Conservation (phyloP, 2,888 invertebrate genomes). For the Troides oblongomaculatus region DNA sequence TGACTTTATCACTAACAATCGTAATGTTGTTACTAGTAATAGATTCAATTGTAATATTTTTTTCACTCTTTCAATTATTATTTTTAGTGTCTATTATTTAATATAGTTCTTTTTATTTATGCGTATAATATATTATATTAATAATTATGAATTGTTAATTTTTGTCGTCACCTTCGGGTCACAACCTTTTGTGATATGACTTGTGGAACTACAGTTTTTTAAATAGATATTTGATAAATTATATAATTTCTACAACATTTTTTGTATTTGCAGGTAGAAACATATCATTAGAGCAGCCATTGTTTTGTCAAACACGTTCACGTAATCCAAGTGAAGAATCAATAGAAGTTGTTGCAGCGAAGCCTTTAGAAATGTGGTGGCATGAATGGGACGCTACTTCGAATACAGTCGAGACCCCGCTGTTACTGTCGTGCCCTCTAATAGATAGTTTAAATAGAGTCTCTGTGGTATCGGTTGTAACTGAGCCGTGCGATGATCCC, state of each 20-base stretch:
- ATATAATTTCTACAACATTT: not conserved
- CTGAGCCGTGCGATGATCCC: conserved; percentile 72
- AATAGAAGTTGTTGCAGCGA: conserved; percentile 79
- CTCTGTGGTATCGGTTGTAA: conserved; percentile 71
- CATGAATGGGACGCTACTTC: conserved; percentile 79
- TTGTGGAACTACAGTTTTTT: too few relatives aligned
- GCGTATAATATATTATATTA: too few relatives aligned
- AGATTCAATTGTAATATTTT: too few relatives aligned
- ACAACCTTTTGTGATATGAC: too few relatives aligned
- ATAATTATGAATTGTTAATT: too few relatives aligned
- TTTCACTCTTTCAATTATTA: too few relatives aligned
- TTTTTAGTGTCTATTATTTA: too few relatives aligned
- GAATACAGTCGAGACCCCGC: conserved; percentile 73
- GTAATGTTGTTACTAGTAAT: too few relatives aligned
- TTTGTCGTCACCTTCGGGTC: too few relatives aligned
- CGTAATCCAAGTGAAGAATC: conserved; percentile 57
- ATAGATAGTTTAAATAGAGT: conserved; percentile 65
- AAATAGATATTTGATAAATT: too few relatives aligned
- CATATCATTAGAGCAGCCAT: conserved; percentile 56
- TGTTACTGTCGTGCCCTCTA: conserved; percentile 82
- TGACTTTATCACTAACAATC: too few relatives aligned
- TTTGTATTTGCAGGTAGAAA: conserved; percentile 60
- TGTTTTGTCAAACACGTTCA: conserved; percentile 79
- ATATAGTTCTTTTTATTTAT: too few relatives aligned
- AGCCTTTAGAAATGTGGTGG: conserved; percentile 82